Conservation (phyloP, 1,140 invertebrate genomes). For the Aricia agestis region DNA sequence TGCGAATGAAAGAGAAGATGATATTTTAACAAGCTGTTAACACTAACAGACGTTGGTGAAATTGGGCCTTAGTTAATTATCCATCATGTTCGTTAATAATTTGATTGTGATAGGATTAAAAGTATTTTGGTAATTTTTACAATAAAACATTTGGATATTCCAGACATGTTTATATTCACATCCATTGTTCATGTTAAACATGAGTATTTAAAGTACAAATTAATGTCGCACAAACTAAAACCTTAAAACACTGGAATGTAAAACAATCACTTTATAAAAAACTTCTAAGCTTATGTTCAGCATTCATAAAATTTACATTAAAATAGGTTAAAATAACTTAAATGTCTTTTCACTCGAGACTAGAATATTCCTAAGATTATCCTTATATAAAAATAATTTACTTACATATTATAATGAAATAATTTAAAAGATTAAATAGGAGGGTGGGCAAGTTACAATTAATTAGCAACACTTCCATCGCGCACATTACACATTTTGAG, state of each 20-base stretch:
- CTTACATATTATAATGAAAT: conserved; percentile 31
- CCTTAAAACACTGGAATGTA: conserved; percentile 11
- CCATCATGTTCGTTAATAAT: conserved; percentile 6
- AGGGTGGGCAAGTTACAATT: conserved; percentile 44
- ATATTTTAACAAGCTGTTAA: too few species aligned
- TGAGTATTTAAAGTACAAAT: conserved; percentile 12
- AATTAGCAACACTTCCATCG: conserved; percentile 20
- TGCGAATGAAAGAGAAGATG: too few species aligned
- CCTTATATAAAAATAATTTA: conserved; percentile 33
- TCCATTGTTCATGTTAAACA: conserved; percentile 14
- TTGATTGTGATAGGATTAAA: conserved; percentile 32
- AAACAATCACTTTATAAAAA: background rate
- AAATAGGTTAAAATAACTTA: conserved; percentile 14
- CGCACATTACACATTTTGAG: conserved; percentile 5
- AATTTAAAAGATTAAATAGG: conserved; percentile 35
- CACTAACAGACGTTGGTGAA: too few species aligned
- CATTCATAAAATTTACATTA: background rate
- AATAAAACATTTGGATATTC: conserved; percentile 17
- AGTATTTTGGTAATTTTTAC: conserved; percentile 27
- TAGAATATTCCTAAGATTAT: conserved; percentile 19
- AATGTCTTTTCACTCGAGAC: background rate
- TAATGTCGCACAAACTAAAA: background rate
- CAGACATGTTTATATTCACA: conserved; percentile 12
- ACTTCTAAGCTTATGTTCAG: conserved; percentile 8
- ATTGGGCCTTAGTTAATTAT: too few species aligned